Percentiles rank a stretch among this genome's conserved stretches.
Evolutionary conservation across 1,140 invertebrate species (phyloP).

Genomic region (Ostrea denselamellosa): DNA sequence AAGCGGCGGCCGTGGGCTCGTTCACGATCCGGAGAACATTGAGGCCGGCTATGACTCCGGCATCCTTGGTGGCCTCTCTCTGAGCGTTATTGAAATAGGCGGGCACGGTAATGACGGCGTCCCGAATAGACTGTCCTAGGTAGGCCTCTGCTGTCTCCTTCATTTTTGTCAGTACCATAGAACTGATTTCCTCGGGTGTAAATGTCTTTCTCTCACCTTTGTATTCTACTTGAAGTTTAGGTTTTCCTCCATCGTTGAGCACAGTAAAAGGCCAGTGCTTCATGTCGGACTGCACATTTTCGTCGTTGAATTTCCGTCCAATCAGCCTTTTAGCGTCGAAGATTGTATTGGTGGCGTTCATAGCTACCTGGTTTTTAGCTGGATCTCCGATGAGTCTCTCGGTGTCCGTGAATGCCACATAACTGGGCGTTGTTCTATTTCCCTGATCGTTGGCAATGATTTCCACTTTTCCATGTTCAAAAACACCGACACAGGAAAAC

Average conservation of each 20-base stretch:
- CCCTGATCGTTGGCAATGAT: slow-evolving; percentile 99
- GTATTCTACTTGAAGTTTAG: slow-evolving; percentile 89
- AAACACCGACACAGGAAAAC: slow-evolving; percentile 81
- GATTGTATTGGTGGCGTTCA: slow-evolving; percentile 90
- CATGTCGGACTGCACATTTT: slow-evolving; percentile 84
- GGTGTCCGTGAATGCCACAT: slow-evolving; percentile 97
- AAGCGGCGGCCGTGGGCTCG: slow-evolving; percentile 80
- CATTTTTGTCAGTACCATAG: slow-evolving; percentile 93
- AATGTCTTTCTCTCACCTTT: slow-evolving; percentile 93
- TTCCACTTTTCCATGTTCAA: slow-evolving; percentile 92
- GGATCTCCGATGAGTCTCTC: slow-evolving; percentile 98
- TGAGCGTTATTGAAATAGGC: slow-evolving; percentile 80
- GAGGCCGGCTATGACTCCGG: slow-evolving; percentile 78
- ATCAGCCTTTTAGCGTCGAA: slow-evolving; percentile 88
- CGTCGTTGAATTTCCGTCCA: slow-evolving; percentile 87
- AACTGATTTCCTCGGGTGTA: slow-evolving; percentile 94
- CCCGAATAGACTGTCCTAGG: slow-evolving; percentile 83
- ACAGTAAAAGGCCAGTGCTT: slow-evolving; percentile 87
- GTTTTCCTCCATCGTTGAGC: slow-evolving; percentile 90
- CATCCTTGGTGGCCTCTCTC: slow-evolving; percentile 79
- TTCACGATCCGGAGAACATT: slow-evolving; percentile 82
- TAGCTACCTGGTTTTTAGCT: slow-evolving; percentile 93
- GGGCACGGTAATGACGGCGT: slow-evolving; percentile 79
- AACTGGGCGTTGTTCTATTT: slow-evolving; percentile 97
- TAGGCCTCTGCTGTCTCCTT: slow-evolving; percentile 96